Evolutionary conservation across 2,113 vertebrate species (phyloP).

Genomic region (Panurus biarmicus): DNA sequence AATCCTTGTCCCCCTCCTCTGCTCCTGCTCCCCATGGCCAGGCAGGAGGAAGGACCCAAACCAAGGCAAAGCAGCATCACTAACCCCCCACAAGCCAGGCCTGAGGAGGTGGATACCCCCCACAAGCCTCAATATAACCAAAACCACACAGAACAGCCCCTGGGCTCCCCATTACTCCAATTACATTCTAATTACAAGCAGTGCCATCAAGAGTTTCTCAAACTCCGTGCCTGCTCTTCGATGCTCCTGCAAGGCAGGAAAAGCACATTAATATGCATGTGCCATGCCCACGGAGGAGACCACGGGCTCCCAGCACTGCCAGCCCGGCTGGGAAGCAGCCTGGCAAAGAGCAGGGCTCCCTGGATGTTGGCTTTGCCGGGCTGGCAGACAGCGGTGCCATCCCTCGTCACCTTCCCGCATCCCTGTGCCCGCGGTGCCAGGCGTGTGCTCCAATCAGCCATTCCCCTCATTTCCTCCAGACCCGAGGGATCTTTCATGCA

Average conservation of each 20-base stretch:
- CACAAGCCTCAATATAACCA: conserved; percentile 1
- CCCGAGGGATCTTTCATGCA: fast-evolving
- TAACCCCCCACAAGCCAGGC: not conserved
- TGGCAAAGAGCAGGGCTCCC: not conserved
- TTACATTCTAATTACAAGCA: conserved; percentile 68
- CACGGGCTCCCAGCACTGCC: not conserved
- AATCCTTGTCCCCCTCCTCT: not conserved
- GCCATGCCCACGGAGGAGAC: not conserved
- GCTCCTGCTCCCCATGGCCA: not conserved
- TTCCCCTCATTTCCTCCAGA: not conserved
- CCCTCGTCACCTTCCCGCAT: fast-evolving
- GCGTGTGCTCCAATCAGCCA: fast-evolving
- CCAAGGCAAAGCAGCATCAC: not conserved
- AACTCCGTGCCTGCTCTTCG: conserved; percentile 48
- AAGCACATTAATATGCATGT: conserved; percentile 39
- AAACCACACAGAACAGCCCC: conserved; percentile 42
- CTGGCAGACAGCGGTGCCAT: no score
- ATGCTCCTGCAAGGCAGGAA: conserved; percentile 36
- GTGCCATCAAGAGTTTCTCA: conserved; percentile 57
- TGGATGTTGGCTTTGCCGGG: not conserved
- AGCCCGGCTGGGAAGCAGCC: not conserved
- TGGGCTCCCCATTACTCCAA: conserved; percentile 62
- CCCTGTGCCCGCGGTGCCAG: not conserved
- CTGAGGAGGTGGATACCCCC: not conserved
- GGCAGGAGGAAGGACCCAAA: not conserved